phyloP scores from a whole-genome alignment of 2,888 invertebrate genomes.

The Petrolisthes manimaculis region DNA sequence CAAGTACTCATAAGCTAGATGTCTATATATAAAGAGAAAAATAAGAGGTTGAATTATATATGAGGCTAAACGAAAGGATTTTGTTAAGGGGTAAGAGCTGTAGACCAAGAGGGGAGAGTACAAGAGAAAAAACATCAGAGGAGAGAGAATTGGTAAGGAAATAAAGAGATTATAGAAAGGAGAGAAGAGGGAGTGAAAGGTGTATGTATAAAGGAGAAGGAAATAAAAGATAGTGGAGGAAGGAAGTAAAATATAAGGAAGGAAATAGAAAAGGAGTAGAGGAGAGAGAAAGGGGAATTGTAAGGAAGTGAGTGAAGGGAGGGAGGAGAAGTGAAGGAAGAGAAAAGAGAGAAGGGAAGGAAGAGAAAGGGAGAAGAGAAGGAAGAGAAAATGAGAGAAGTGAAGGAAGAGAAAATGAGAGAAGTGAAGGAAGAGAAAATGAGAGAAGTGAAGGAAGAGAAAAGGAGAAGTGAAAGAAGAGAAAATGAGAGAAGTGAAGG shows the following conservation, averaged over 20 bases:
- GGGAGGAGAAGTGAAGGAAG: no score
- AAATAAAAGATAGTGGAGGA: no score
- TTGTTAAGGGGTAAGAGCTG: neutral
- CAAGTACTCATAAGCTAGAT: no score
- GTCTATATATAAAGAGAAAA: no score
- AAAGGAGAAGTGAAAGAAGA: neutral
- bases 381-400: slow-evolving; percentile 2
- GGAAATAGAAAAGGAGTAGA: no score
- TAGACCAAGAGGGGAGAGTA: neutral
- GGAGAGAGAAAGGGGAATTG: no score
- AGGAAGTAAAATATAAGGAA: neutral
- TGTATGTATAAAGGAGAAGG: neutral
- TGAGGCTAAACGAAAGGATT: no score
- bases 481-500: neutral
- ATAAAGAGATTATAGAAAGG: neutral
- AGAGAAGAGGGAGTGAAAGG: no score
- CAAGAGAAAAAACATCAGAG: neutral
- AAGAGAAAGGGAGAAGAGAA: neutral
- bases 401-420: slow-evolving; percentile 3
- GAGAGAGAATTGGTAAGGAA: neutral
- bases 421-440: neutral
- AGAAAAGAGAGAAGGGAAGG: no score
- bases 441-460: neutral
- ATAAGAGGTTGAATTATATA: no score
- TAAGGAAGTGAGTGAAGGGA: no score